Evolutionary conservation across 30 jellyfish, hydroid and myxozoan genomes (phyloP), one percentile per base, ranked within the genome.

Genomic region (Turritopsis rubra): DNA sequence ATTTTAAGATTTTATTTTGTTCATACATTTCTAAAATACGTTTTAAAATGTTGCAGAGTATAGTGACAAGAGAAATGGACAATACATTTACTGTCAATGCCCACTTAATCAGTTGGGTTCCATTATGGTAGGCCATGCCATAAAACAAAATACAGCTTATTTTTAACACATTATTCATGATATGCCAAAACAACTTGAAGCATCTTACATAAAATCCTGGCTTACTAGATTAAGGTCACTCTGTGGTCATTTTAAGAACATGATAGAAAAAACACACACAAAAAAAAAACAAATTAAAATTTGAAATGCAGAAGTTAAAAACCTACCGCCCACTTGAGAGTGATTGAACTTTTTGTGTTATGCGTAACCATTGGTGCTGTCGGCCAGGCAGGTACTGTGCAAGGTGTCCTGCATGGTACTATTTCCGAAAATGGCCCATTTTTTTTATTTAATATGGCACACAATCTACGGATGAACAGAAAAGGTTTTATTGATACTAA

Each of bases 311-410:
- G 26, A 41, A 41, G 13, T 5, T 3, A 41, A 41, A 41, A 68
- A 76, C 97, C 80, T 86, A 90, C 97, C 75, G 89, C 86, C 97
- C 97, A 90, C 66, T 84, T 83, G 54, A 90, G 18, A 27, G 88
- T 85, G 23, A 90, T 66, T 72, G 89, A 75, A 17, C 93, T 90
- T 71, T 90, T 90, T 20, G 97, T 90, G 75, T 90, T 90, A 68
- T 90, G 97, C 0, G 89, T 90, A 18, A 86, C 90, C 84, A 88
- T 86, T 29, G 95, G 95, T 75, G 83, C 82, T 27, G 70, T 65
- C n/a, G 97, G 97, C n/a, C 84, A 85, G 65, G 80, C 88, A 19
- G 97, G 97, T 18, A 73, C 82, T 0, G 97, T 80, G 66, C 88
- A 66, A 21, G 90, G 89, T 1, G 96, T 86, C 25, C 25, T 18